These are phyloP conservation scores for Cyclura pinguis DNA, from an alignment of 2,797 vertebrate species.

Conservation along the genomic window DNA sequence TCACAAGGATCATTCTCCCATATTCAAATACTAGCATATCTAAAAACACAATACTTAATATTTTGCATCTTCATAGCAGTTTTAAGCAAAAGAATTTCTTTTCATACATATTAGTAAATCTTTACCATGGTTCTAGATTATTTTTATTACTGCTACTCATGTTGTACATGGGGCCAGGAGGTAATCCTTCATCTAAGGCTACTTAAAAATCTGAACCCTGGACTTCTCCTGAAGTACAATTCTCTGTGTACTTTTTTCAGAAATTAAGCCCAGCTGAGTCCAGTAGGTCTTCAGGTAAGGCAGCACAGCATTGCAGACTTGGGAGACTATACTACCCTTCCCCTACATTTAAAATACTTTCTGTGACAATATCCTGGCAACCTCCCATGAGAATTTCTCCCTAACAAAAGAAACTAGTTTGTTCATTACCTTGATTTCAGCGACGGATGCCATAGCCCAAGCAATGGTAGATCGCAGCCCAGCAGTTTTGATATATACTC, in stretches of 20 bases:
- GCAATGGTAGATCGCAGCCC: constrained; percentile 91
- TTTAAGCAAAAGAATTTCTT: neutral
- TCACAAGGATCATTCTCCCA: neutral
- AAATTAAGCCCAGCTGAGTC: neutral
- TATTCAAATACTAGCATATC: neutral
- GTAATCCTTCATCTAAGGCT: neutral
- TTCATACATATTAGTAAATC: neutral
- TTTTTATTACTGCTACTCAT: neutral
- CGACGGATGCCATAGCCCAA: constrained; percentile 91
- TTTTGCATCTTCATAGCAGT: neutral
- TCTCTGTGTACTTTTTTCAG: neutral
- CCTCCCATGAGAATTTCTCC: neutral
- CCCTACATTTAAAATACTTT: neutral
- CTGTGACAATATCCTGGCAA: neutral
- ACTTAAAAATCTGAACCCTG: neutral
- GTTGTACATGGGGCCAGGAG: neutral
- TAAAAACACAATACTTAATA: neutral
- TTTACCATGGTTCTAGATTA: neutral
- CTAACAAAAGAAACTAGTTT: constrained; percentile 3
- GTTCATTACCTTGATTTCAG: constrained; percentile 86
- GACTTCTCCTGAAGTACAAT: neutral
- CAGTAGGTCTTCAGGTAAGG: neutral
- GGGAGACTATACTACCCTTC: neutral
- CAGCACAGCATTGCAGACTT: neutral
- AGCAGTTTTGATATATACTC: constrained; percentile 86